These are phyloP conservation scores for Bradypus variegatus DNA, from an alignment of 2,797 vertebrate species.

Conservation along the genomic window DNA sequence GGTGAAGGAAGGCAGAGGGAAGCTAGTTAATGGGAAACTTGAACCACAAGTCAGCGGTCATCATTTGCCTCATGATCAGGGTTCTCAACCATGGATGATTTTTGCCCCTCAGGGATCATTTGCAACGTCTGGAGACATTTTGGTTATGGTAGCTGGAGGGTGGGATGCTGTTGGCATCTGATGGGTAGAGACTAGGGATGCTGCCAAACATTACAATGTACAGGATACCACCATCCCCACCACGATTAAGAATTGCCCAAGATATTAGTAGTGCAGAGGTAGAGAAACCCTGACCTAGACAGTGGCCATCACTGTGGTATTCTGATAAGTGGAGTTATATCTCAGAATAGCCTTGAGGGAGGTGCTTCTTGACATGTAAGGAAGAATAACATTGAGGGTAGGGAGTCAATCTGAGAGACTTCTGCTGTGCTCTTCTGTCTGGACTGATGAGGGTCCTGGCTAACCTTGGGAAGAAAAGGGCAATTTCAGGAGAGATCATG, in stretches of 20 bases:
- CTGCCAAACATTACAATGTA: background rate
- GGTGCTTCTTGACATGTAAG: background rate
- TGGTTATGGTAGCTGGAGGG: background rate
- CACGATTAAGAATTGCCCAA: background rate
- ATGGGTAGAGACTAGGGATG: background rate
- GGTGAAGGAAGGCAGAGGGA: background rate
- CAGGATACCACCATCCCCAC: background rate
- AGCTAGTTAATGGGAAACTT: conserved; percentile 27
- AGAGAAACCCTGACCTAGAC: background rate
- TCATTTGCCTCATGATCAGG: conserved; percentile 20
- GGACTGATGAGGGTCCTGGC: background rate
- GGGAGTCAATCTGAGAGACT: background rate
- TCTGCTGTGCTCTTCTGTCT: background rate
- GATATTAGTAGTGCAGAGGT: background rate
- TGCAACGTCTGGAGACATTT: background rate
- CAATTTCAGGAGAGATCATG: background rate
- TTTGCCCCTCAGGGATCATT: background rate
- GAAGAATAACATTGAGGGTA: background rate
- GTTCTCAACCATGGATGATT: background rate
- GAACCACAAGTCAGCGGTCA: background rate
- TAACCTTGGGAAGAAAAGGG: background rate
- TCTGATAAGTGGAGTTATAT: background rate
- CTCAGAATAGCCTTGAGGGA: background rate
- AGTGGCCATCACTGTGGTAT: background rate
- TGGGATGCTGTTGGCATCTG: background rate